A percentile compares a stretch with the other conserved stretches of the same genome.
phyloP scores from a whole-genome alignment of 2,888 invertebrate genomes.

The Anoplius nigerrimus region DNA sequence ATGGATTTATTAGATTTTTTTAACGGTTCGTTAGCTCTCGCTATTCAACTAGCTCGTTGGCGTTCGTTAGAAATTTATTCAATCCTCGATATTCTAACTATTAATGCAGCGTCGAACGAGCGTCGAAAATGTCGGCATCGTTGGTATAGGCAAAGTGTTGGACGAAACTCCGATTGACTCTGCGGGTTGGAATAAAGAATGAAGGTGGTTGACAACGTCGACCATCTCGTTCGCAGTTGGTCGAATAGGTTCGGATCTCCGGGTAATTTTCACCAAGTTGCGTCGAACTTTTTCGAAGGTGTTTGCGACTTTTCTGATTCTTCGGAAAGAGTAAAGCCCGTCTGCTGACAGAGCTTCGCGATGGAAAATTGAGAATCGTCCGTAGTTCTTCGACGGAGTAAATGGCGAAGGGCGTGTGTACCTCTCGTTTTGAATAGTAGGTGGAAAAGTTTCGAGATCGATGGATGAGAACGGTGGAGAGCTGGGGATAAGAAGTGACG shows the following conservation, averaged over 20 bases:
- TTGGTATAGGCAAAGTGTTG: no score
- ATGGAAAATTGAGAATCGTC: conserved; percentile 31
- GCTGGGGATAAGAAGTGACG: no score
- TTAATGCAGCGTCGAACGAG: no score
- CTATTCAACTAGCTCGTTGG: no score
- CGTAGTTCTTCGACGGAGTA: conserved; percentile 26
- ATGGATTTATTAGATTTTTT: no score
- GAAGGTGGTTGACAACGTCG: conserved; percentile 31
- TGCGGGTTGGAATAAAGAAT: conserved; percentile 11
- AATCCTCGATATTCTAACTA: no score
- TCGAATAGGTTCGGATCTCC: conserved; percentile 51
- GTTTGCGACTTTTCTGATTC: conserved; percentile 42
- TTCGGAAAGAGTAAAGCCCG: conserved; percentile 36
- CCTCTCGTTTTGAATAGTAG: background rate
- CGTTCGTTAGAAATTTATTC: background rate
- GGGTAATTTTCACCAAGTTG: conserved; percentile 61
- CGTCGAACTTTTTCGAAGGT: conserved; percentile 46
- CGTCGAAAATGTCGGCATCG: no score
- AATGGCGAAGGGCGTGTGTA: conserved; percentile 20
- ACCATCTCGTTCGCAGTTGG: conserved; percentile 47
- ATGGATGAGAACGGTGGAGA: no score
- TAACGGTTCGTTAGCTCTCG: no score
- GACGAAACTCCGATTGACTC: no score
- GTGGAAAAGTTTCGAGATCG: conserved; percentile 8
- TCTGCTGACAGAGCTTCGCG: conserved; percentile 30